A percentile compares a stretch with the other conserved stretches of the same genome.
phyloP scores from a whole-genome alignment of 2,797 vertebrate species.

The Limosa lapponica region DNA sequence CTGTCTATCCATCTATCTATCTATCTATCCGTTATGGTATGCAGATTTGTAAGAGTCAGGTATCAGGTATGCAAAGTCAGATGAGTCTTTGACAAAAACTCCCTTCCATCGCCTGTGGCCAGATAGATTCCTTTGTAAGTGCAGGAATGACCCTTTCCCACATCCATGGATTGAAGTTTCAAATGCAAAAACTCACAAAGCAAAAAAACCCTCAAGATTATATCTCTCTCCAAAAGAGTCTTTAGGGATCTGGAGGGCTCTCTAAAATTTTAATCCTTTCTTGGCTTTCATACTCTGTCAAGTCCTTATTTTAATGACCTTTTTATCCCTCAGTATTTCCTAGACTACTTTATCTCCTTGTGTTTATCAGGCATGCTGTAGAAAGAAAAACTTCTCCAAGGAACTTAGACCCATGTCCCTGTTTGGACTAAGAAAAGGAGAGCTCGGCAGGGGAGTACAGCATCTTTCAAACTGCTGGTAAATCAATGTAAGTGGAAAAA shows the following conservation, averaged over 20 bases:
- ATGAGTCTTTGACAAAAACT: not conserved
- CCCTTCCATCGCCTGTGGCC: not conserved
- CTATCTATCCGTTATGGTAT: not conserved
- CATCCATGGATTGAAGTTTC: not conserved
- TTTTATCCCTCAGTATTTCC: not conserved
- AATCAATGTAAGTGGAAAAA: not conserved
- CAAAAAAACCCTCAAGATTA: not conserved
- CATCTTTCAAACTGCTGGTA: not conserved
- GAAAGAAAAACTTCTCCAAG: not conserved
- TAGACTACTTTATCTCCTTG: not conserved
- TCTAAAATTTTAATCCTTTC: not conserved
- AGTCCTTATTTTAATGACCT: not conserved
- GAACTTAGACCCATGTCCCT: not conserved
- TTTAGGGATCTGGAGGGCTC: not conserved
- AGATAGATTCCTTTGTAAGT: not conserved
- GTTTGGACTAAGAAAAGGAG: not conserved
- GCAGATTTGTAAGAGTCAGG: not conserved
- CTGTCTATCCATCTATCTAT: no score
- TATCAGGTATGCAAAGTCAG: not conserved
- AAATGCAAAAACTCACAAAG: not conserved
- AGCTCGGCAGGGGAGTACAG: not conserved
- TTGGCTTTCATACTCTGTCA: not conserved
- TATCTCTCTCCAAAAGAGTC: not conserved
- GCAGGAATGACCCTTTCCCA: not conserved
- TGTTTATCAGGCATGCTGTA: not conserved